These are phyloP conservation scores for Phenganax marumi DNA, from an alignment of 92 coral and sea anemone genomes.

Conservation along the genomic window DNA sequence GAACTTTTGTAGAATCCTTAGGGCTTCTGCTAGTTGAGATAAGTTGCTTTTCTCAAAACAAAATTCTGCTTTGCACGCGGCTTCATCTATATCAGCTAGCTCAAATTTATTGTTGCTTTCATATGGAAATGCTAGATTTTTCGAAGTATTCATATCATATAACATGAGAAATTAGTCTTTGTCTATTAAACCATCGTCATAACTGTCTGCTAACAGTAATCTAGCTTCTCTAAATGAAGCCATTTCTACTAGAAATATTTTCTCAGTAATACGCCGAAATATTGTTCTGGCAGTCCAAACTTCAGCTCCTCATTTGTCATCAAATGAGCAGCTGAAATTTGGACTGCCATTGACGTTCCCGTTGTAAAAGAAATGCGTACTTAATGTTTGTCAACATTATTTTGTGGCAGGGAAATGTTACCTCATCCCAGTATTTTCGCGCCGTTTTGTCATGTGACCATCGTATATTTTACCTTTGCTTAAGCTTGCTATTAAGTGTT, in stretches of 20 bases:
- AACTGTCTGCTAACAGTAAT: background rate
- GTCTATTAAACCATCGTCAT: background rate
- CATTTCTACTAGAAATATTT: background rate
- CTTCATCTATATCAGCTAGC: constrained; percentile 33
- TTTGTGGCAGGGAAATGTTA: background rate
- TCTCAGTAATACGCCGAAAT: background rate
- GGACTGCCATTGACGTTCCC: background rate
- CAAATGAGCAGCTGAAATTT: constrained; percentile 1
- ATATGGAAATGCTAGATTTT: constrained; percentile 27
- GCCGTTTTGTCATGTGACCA: background rate
- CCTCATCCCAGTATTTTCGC: background rate
- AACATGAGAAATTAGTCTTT: background rate
- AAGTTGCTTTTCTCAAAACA: constrained; percentile 27
- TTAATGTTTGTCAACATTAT: background rate
- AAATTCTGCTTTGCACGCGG: constrained; percentile 46
- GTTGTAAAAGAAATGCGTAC: too few relatives aligned
- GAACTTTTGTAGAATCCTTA: constrained; percentile 12
- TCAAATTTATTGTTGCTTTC: constrained; percentile 37
- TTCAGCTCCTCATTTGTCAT: background rate
- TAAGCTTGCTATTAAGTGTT: background rate
- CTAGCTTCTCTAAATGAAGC: constrained; percentile 30
- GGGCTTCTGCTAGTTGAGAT: constrained; percentile 28
- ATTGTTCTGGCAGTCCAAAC: background rate
- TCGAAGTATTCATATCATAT: background rate
- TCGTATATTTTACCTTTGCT: background rate